phyloP scores from a whole-genome alignment of 2,888 invertebrate genomes.

The Trachelus tabidus region DNA sequence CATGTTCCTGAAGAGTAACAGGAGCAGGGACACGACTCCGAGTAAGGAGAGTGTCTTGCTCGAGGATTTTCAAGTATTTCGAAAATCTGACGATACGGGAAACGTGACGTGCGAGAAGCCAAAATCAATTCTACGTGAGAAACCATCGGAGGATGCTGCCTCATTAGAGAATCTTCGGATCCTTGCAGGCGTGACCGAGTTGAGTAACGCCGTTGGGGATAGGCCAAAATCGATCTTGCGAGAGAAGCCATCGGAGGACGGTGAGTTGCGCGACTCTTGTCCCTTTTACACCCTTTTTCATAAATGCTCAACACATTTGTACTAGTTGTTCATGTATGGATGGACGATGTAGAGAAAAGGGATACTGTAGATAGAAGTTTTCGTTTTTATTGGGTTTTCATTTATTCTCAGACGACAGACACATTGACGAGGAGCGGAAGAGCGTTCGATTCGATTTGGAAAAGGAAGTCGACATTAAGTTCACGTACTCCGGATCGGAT shows the following conservation, averaged over 20 bases:
- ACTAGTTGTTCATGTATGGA: slow-evolving; percentile 6
- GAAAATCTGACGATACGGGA: background rate
- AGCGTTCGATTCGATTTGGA: slow-evolving; percentile 77
- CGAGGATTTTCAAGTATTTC: slow-evolving; percentile 43
- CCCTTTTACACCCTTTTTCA: background rate
- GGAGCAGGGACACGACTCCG: slow-evolving; percentile 59
- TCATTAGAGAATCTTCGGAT: slow-evolving; percentile 50
- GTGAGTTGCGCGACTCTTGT: slow-evolving; percentile 39
- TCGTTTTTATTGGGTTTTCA: slow-evolving; percentile 8
- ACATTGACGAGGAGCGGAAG: slow-evolving; percentile 79
- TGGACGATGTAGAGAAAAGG: background rate
- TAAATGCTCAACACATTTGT: slow-evolving; percentile 6
- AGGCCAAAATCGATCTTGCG: slow-evolving; percentile 60
- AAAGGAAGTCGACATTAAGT: slow-evolving; percentile 65
- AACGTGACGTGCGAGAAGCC: slow-evolving; percentile 41
- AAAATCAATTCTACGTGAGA: slow-evolving; percentile 62
- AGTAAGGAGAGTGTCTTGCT: slow-evolving; percentile 48
- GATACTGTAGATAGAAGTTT: background rate
- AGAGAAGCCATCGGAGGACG: slow-evolving; percentile 58
- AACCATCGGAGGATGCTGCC: slow-evolving; percentile 42
- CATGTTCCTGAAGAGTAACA: slow-evolving; percentile 72
- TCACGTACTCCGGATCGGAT: slow-evolving; percentile 55
- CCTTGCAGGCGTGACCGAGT: slow-evolving; percentile 35
- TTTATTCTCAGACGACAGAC: slow-evolving; percentile 52
- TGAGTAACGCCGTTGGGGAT: slow-evolving; percentile 41